These are phyloP conservation scores for Sminthurinus aureus DNA, from an alignment of 2,888 invertebrate genomes.

Conservation along the genomic window DNA sequence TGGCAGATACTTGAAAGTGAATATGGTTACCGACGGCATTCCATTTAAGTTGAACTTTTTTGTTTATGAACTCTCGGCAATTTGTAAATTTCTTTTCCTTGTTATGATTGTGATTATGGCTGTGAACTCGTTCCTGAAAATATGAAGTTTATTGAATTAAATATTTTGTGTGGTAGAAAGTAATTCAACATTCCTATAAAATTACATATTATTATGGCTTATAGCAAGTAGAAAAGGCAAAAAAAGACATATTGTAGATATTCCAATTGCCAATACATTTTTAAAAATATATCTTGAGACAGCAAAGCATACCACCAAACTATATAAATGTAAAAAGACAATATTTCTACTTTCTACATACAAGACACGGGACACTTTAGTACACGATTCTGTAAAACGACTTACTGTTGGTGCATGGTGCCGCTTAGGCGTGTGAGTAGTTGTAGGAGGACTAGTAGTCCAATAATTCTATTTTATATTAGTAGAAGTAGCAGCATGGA, in stretches of 20 bases:
- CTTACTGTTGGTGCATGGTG: slow-evolving; percentile 16
- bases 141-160: background rate
- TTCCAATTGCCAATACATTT: no score
- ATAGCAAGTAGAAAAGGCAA: no score
- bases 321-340: no score
- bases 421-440: background rate
- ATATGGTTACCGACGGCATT: slow-evolving; percentile 77
- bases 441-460: slow-evolving; percentile 16
- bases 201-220: no score
- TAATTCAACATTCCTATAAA: no score
- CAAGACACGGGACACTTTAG: no score
- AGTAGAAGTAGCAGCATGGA: background rate
- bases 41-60: slow-evolving; percentile 87
- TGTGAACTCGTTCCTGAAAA: slow-evolving; percentile 28
- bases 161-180: background rate
- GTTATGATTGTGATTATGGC: no score
- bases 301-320: no score
- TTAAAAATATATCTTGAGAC: no score
- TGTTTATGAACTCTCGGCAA: slow-evolving; percentile 84
- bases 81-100: slow-evolving; percentile 64
- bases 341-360: no score
- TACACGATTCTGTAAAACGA: background rate
- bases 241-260: no score
- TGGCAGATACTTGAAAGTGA: slow-evolving; percentile 79
- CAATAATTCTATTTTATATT: slow-evolving; percentile 15